These are phyloP conservation scores for Unio pictorum DNA, from an alignment of 2,888 invertebrate species.

Conservation along the genomic window DNA sequence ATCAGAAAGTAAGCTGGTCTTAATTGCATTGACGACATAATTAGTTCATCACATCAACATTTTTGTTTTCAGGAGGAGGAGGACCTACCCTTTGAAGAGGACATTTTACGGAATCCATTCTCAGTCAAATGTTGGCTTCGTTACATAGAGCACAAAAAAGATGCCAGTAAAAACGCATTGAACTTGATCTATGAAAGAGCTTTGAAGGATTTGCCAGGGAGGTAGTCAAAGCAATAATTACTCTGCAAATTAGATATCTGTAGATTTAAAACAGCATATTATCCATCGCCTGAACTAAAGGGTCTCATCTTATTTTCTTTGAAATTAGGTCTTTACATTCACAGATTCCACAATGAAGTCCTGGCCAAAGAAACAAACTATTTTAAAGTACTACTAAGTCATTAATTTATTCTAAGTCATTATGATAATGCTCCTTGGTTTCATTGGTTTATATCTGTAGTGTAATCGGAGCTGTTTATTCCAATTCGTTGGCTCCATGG, in stretches of 20 bases:
- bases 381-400: too few relatives aligned
- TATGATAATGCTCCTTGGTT: too few relatives aligned
- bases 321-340: too few relatives aligned
- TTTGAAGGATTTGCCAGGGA: conserved; percentile 95
- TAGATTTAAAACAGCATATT: background rate
- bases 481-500: too few relatives aligned
- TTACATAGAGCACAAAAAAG: conserved; percentile 96
- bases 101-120: conserved; percentile 96
- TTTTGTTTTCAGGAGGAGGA: conserved; percentile 79
- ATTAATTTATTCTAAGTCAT: too few relatives aligned
- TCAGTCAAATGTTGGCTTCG: conserved; percentile 99
- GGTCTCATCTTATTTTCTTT: background rate
- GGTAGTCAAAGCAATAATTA: conserved; percentile 73
- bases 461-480: too few relatives aligned
- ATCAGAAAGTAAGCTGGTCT: too few relatives aligned
- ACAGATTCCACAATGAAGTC: too few relatives aligned
- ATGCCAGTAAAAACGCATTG: conserved; percentile 82
- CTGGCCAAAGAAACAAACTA: too few relatives aligned
- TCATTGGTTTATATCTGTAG: too few relatives aligned
- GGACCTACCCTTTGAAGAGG: conserved; percentile 98
- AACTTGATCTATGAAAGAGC: conserved; percentile 97
- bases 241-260: background rate
- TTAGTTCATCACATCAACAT: background rate
- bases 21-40: background rate
- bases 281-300: background rate